These are phyloP conservation scores for Antheraea mylitta DNA, from an alignment of 1,140 invertebrate genomes.

Conservation along the genomic window DNA sequence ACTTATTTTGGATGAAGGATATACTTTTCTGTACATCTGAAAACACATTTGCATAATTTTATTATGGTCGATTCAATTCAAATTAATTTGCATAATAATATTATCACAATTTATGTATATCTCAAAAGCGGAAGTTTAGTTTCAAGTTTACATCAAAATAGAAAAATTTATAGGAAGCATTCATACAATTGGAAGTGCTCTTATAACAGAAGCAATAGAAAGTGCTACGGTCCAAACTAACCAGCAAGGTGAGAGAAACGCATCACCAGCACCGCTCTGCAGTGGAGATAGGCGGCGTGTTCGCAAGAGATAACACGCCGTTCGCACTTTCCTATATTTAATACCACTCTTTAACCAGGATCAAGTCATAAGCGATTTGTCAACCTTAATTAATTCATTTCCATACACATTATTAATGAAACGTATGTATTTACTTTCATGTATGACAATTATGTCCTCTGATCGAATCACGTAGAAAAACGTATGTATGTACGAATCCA, in stretches of 20 bases:
- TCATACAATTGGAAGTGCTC: background rate
- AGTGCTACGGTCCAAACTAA: background rate
- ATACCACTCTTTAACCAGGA: constrained; percentile 23
- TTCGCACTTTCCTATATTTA: constrained; percentile 44
- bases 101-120: too few relatives aligned
- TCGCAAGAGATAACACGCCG: constrained; percentile 37
- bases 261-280: constrained; percentile 21
- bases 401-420: too few relatives aligned
- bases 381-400: too few relatives aligned
- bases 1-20: too few relatives aligned
- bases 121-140: background rate
- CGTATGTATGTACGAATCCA: too few relatives aligned
- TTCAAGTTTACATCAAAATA: background rate
- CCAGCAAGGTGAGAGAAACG: constrained; percentile 7
- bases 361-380: constrained; percentile 18
- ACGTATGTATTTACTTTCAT: too few relatives aligned
- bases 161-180: background rate
- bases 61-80: too few relatives aligned
- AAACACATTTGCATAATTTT: too few relatives aligned
- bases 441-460: too few relatives aligned
- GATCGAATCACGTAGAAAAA: too few relatives aligned
- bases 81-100: too few relatives aligned
- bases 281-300: constrained; percentile 34
- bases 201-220: background rate
- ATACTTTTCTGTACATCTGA: too few relatives aligned